Conservation (phyloP, 2,797 vertebrate species). For the Gymnothorax reevesii region DNA sequence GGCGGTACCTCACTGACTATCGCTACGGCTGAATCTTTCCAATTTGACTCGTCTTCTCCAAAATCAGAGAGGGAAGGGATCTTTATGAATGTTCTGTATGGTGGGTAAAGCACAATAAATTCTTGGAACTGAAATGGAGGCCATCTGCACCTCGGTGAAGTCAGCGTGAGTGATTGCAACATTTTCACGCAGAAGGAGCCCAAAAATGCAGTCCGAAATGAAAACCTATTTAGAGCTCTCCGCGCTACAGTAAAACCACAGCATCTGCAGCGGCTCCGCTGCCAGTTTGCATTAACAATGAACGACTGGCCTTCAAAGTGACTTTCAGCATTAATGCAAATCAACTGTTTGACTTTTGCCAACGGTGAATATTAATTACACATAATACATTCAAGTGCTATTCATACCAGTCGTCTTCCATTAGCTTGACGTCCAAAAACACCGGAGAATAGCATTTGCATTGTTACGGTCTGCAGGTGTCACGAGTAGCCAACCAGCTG, state of each 20-base stretch:
- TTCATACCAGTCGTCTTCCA: neutral
- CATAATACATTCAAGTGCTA: constrained; percentile 5
- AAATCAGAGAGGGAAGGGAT: neutral
- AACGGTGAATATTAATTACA: neutral
- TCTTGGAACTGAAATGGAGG: neutral
- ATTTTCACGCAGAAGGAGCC: neutral
- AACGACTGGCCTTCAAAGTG: constrained; percentile 7
- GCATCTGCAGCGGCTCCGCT: neutral
- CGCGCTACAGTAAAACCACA: neutral
- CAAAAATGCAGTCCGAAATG: neutral
- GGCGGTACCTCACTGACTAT: neutral
- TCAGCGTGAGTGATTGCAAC: neutral
- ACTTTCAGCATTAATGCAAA: constrained; percentile 6
- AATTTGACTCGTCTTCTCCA: neutral
- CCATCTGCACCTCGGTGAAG: neutral
- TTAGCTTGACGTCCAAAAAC: neutral
- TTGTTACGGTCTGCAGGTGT: constrained; percentile 2
- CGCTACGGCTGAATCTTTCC: neutral
- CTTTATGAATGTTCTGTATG: neutral
- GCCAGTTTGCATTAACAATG: neutral
- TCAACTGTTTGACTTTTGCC: constrained; percentile 3
- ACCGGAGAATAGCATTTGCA: neutral
- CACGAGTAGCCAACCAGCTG: neutral
- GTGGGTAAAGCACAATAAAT: neutral
- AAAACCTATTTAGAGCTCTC: neutral